A percentile compares a stretch with the other conserved stretches of the same genome.
These are phyloP conservation scores for Deilephila elpenor DNA, from an alignment of 2,888 invertebrate genomes.

Conservation along the genomic window DNA sequence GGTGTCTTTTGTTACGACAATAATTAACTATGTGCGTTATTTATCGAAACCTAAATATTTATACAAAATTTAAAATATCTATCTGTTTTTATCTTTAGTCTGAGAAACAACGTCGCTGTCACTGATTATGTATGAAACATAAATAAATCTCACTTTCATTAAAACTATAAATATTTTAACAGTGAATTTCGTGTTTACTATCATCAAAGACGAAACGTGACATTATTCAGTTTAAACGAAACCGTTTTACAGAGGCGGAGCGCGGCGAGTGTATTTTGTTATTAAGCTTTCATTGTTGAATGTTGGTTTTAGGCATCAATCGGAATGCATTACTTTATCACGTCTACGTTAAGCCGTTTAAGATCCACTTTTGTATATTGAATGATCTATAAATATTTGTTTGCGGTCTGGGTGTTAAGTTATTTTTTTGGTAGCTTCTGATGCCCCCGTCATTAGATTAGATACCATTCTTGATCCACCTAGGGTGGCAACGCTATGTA, in stretches of 20 bases:
- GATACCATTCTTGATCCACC: too few relatives aligned
- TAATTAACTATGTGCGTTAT: too few relatives aligned
- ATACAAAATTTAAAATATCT: not conserved
- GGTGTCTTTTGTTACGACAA: too few relatives aligned
- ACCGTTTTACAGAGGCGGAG: not conserved
- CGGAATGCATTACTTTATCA: not conserved
- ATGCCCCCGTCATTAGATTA: too few relatives aligned
- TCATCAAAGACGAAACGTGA: slow-evolving; percentile 1
- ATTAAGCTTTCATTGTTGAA: slow-evolving; percentile 4
- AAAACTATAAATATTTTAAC: slow-evolving; percentile 15
- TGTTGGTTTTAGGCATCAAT: not conserved
- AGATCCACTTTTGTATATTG: not conserved
- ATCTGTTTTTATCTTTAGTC: not conserved
- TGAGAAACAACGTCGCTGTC: not conserved
- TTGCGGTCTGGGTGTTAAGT: too few relatives aligned
- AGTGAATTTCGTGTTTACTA: slow-evolving; percentile 3
- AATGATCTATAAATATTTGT: too few relatives aligned
- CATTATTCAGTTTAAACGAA: not conserved
- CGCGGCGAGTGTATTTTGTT: not conserved
- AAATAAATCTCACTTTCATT: not conserved
- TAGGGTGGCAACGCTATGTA: too few relatives aligned
- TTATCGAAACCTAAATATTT: too few relatives aligned
- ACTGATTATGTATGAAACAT: not conserved
- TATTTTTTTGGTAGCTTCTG: too few relatives aligned
- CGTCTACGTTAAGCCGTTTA: not conserved